phyloP scores from a whole-genome alignment of 1,140 invertebrate species.

The Nymphalis io region DNA sequence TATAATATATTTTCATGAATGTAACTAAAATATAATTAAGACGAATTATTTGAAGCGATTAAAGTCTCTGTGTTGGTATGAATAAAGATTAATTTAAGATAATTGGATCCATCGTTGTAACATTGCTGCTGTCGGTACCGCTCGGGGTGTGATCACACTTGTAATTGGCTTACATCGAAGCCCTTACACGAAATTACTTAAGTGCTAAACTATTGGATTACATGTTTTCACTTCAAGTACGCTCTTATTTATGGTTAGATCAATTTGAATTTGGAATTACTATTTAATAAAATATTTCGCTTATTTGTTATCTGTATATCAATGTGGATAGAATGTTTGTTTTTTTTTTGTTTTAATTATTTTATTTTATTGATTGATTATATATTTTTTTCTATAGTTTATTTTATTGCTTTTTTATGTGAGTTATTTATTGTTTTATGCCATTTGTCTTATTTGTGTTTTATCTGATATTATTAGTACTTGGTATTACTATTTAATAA shows the following conservation, averaged over 20 bases:
- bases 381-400: no score
- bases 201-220: constrained; percentile 26
- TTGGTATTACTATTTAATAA: no score
- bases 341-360: no score
- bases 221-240: constrained; percentile 14
- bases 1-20: no score
- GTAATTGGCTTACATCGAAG: constrained; percentile 29
- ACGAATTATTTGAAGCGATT: background rate
- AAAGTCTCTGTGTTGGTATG: background rate
- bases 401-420: no score
- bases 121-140: background rate
- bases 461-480: no score
- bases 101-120: background rate
- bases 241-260: constrained; percentile 2
- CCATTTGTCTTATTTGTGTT: no score
- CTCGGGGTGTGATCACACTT: constrained; percentile 23
- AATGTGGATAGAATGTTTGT: background rate
- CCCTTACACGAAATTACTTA: constrained; percentile 27
- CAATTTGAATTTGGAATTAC: background rate
- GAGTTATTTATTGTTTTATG: no score
- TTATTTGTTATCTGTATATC: background rate
- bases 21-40: no score
- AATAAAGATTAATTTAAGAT: background rate
- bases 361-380: no score
- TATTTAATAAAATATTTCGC: background rate